A percentile compares a stretch with the other conserved stretches of the same genome.
Evolutionary conservation across 2,113 vertebrate genomes (phyloP).

Genomic region (Pterocles burchelli): DNA sequence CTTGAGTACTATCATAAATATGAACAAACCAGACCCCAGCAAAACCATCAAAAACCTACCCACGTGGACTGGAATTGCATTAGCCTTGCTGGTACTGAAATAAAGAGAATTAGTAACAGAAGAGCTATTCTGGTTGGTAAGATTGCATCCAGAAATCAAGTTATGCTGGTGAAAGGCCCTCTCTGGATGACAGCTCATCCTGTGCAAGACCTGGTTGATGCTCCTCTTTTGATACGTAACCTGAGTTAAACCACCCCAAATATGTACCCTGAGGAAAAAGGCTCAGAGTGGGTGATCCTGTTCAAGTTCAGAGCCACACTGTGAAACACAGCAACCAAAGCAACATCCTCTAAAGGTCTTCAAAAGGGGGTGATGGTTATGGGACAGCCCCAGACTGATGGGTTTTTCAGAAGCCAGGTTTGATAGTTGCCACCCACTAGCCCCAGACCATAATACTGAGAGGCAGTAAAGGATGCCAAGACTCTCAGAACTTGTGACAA

Average conservation of each 20-base stretch:
- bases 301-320: background rate
- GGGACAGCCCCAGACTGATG: background rate
- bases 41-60: background rate
- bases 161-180: background rate
- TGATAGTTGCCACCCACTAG: background rate
- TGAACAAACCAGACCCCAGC: background rate
- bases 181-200: background rate
- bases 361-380: background rate
- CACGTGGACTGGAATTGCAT: fast-evolving
- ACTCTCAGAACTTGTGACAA: background rate
- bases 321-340: background rate
- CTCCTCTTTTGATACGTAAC: background rate
- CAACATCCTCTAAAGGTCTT: background rate
- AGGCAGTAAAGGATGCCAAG: background rate
- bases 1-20: background rate
- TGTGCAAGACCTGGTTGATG: background rate
- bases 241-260: background rate
- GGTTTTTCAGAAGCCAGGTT: background rate
- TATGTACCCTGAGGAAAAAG: background rate
- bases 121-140: background rate
- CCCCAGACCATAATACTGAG: background rate
- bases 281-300: background rate
- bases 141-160: fast-evolving
- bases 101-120: background rate
- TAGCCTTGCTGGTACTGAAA: background rate